A percentile compares a stretch with the other conserved stretches of the same genome.
These are phyloP conservation scores for Falco peregrinus DNA, from an alignment of 2,797 vertebrate genomes.

Conservation along the genomic window DNA sequence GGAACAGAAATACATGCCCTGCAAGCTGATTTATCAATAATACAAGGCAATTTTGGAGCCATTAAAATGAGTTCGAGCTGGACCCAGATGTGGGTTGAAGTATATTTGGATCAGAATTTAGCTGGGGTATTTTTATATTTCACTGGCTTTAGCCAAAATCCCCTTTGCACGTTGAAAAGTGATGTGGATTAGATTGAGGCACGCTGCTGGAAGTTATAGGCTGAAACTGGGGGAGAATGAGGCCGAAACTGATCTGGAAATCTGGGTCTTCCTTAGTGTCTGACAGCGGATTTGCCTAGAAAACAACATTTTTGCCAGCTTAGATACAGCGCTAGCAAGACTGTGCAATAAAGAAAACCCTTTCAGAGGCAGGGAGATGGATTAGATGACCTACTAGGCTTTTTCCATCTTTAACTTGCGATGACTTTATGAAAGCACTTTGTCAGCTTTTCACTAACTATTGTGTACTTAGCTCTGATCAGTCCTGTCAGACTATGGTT, in stretches of 20 bases:
- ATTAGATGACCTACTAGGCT: not conserved
- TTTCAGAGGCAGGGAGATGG: not conserved
- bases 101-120: not conserved
- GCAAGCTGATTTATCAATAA: not conserved
- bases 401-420: not conserved
- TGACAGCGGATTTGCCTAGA: not conserved
- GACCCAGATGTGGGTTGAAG: not conserved
- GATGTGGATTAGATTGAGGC: not conserved
- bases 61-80: not conserved
- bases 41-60: not conserved
- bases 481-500: conserved; percentile 12
- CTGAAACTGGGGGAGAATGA: not conserved
- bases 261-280: not conserved
- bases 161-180: not conserved
- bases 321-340: not conserved
- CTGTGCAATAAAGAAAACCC: not conserved
- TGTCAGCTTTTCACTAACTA: conserved; percentile 18
- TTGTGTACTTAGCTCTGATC: conserved; percentile 40
- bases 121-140: not conserved
- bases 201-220: not conserved
- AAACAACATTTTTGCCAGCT: not conserved
- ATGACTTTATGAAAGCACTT: conserved; percentile 36
- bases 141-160: not conserved
- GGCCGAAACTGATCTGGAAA: not conserved
- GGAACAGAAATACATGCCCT: not conserved